These are phyloP conservation scores for Todiramphus saurophagus DNA, from an alignment of 2,113 vertebrate species.

Conservation along the genomic window DNA sequence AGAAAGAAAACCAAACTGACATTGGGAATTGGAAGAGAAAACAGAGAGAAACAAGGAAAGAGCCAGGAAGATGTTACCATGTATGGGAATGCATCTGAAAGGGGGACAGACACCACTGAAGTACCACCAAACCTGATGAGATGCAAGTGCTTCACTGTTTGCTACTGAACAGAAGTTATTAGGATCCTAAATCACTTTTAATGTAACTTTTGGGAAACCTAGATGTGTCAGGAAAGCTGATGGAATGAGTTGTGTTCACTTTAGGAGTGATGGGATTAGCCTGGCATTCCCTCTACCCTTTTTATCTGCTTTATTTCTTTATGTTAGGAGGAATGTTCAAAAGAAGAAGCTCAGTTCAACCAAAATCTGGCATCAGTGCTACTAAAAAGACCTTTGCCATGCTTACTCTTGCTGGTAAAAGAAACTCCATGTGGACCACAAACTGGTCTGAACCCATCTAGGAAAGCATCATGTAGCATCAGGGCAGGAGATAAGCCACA, in stretches of 20 bases:
- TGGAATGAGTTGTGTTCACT: neutral
- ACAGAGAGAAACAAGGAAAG: neutral
- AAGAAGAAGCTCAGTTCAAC: neutral
- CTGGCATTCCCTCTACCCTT: neutral
- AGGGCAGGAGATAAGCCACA: neutral
- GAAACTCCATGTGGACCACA: rapidly evolving
- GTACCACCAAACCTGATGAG: neutral
- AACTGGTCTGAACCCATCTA: neutral
- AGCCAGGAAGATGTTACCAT: neutral
- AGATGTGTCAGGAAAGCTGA: neutral
- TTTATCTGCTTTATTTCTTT: neutral
- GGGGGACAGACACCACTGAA: neutral
- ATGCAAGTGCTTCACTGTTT: neutral
- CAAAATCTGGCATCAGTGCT: neutral
- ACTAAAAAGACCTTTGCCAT: neutral
- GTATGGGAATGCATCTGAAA: rapidly evolving
- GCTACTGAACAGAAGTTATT: neutral
- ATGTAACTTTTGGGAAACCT: neutral
- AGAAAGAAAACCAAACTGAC: neutral
- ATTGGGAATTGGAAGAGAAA: neutral
- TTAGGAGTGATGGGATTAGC: neutral
- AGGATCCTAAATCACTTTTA: neutral
- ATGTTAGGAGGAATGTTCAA: neutral
- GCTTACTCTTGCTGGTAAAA: neutral
- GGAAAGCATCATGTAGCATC: rapidly evolving